Evolutionary conservation across 53 echinoderm and acorn worm species (phyloP).

Genomic region (Mesocentrotus franciscanus): DNA sequence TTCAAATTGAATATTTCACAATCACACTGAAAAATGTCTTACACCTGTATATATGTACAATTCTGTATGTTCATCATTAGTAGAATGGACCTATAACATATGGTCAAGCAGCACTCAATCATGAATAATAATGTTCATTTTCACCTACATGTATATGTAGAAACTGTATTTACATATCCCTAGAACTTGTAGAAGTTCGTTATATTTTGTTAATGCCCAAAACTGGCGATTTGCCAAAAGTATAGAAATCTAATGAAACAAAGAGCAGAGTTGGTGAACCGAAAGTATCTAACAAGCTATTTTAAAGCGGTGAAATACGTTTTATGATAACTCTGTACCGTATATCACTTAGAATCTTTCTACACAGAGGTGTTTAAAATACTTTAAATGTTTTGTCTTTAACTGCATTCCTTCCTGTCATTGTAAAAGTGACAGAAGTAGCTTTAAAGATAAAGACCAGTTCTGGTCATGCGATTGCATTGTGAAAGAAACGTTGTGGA

Average conservation of each 20-base stretch:
- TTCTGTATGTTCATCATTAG: neutral
- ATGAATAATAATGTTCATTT: neutral
- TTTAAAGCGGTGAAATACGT: too few species aligned
- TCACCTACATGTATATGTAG: neutral
- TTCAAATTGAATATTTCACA: slow-evolving; percentile 3
- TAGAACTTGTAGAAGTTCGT: neutral
- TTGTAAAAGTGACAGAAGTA: neutral
- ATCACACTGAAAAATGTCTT: neutral
- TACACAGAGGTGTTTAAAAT: too few species aligned
- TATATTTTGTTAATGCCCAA: neutral
- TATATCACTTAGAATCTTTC: too few species aligned
- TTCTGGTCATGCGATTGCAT: too few species aligned
- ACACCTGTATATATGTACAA: neutral
- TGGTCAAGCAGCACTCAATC: neutral
- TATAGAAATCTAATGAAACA: neutral
- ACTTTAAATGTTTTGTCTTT: neutral
- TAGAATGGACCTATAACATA: neutral
- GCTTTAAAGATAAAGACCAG: too few species aligned
- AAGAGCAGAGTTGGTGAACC: neutral
- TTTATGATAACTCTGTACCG: too few species aligned
- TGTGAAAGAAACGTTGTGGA: too few species aligned
- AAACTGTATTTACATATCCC: neutral
- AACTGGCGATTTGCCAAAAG: neutral
- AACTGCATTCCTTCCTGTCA: neutral
- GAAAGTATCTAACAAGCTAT: neutral